phyloP scores from a whole-genome alignment of 2,113 vertebrate species.

The Anser brachyrhynchus region DNA sequence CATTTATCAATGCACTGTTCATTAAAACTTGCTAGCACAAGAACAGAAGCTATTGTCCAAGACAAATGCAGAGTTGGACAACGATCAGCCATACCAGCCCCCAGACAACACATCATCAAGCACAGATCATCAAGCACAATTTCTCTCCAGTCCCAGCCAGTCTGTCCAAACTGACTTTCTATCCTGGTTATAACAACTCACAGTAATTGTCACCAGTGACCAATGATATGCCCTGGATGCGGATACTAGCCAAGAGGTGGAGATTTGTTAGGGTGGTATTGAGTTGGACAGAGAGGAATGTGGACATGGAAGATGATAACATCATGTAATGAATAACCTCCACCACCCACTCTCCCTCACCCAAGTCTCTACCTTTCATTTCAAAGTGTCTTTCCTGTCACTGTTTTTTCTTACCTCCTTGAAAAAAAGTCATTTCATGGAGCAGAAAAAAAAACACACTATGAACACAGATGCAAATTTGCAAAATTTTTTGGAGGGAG shows the following conservation, averaged over 20 bases:
- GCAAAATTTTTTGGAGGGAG: not conserved
- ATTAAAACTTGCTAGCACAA: not conserved
- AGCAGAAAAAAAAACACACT: not conserved
- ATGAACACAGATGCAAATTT: not conserved
- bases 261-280: conserved; percentile 12
- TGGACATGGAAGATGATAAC: not conserved
- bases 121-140: not conserved
- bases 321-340: not conserved
- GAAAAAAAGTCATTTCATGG: not conserved
- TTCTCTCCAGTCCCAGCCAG: not conserved
- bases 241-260: not conserved
- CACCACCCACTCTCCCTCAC: not conserved
- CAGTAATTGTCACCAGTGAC: conserved; percentile 4
- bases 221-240: not conserved
- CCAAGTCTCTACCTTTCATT: not conserved
- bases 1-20: not conserved
- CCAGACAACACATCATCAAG: not conserved
- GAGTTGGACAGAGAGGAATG: not conserved
- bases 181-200: not conserved
- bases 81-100: not conserved
- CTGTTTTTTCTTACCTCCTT: not conserved
- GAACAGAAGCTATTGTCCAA: not conserved
- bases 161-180: not conserved
- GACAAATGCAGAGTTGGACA: accelerated
- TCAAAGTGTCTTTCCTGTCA: not conserved